Conservation (phyloP, 2,113 vertebrate species). For the Mobula birostris region DNA sequence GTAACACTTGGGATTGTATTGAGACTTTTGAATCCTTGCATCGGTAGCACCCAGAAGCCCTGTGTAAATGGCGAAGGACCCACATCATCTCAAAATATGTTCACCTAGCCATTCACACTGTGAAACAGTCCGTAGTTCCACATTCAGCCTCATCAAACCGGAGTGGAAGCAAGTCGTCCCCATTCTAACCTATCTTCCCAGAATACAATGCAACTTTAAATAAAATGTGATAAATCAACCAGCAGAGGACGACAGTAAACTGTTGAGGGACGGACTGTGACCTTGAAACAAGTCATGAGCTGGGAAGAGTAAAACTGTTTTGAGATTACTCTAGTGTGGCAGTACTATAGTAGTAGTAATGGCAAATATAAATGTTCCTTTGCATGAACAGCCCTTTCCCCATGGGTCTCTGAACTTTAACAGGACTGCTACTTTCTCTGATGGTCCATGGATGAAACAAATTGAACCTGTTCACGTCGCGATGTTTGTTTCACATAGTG, state of each 20-base stretch:
- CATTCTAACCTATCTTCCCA: too few species aligned
- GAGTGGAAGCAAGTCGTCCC: too few species aligned
- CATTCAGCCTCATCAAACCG: not conserved
- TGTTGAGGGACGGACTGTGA: not conserved
- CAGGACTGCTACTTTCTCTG: not conserved
- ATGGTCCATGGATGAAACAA: not conserved
- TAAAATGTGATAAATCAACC: not conserved
- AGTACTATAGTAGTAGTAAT: not conserved
- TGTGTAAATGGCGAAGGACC: too few species aligned
- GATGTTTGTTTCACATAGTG: not conserved
- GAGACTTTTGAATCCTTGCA: too few species aligned
- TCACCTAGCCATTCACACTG: too few species aligned
- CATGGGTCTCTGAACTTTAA: not conserved
- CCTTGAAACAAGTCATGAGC: not conserved
- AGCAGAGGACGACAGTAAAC: constrained; percentile 20
- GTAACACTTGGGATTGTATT: too few species aligned
- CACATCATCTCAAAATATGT: too few species aligned
- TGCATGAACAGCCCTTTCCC: not conserved
- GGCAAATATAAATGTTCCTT: not conserved
- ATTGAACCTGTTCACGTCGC: not conserved
- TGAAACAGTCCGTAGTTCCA: not conserved
- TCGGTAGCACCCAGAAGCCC: too few species aligned
- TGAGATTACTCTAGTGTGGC: not conserved
- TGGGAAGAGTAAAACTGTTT: not conserved
- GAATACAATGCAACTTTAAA: too few species aligned